Conservation (phyloP, 2,113 vertebrate species). For the Bettongia penicillata region DNA sequence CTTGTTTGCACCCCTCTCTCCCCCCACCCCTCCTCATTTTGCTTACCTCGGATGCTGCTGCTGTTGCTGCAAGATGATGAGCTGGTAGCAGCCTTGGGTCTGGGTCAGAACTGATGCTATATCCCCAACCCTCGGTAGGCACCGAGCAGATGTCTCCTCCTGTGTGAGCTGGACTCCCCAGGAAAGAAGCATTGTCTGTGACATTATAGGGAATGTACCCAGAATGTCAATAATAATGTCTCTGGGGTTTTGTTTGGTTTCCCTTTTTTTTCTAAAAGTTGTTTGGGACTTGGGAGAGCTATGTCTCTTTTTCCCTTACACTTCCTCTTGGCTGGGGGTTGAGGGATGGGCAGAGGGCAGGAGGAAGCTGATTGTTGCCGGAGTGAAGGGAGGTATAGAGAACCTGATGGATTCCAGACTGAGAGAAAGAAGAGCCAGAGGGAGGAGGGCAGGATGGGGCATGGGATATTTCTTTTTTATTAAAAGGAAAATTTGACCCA, state of each 20-base stretch:
- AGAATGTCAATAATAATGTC: conserved; percentile 65
- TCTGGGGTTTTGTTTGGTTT: conserved; percentile 11
- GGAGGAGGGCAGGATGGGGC: not conserved
- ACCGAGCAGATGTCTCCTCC: conserved; percentile 67
- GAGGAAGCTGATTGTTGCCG: conserved; percentile 65
- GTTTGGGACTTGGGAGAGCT: conserved; percentile 62
- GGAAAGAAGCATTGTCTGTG: conserved; percentile 70
- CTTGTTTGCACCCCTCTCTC: conserved; percentile 13
- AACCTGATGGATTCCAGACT: conserved; percentile 57
- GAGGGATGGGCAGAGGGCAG: conserved; percentile 35
- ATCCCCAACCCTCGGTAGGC: conserved; percentile 50
- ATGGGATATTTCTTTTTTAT: conserved; percentile 55
- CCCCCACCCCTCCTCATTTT: conserved; percentile 36
- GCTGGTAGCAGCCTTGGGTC: conserved; percentile 54
- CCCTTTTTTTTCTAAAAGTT: conserved; percentile 2
- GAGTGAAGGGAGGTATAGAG: conserved; percentile 61
- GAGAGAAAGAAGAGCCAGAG: conserved; percentile 63
- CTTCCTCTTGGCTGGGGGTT: conserved; percentile 56
- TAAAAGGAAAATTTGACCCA: conserved; percentile 72
- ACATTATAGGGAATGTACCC: conserved; percentile 77
- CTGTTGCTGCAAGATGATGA: conserved; percentile 67
- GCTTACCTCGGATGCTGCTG: conserved; percentile 52
- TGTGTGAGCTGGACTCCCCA: conserved; percentile 68
- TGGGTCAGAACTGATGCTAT: conserved; percentile 58
- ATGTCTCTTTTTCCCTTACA: conserved; percentile 64